A percentile compares a stretch with the other conserved stretches of the same genome.
Conservation (phyloP, 92 coral and sea anemone species). For the Phenganax subtilis region DNA sequence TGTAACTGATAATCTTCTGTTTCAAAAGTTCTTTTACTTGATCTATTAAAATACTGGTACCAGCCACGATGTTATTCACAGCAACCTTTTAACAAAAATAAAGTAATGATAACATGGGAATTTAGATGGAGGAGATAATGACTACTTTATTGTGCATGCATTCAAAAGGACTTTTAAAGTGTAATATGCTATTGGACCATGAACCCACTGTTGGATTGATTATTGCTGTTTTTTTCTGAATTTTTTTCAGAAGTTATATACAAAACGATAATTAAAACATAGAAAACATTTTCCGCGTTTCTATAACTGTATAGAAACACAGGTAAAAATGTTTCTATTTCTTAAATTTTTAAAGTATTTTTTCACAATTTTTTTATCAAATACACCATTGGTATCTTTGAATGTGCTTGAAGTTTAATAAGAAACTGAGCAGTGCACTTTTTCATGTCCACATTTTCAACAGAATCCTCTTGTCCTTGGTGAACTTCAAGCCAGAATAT, state of each 20-base stretch:
- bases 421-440: constrained; percentile 25
- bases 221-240: too few species aligned
- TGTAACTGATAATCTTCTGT: constrained; percentile 2
- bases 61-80: constrained; percentile 4
- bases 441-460: constrained; percentile 20
- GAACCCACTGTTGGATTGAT: too few species aligned
- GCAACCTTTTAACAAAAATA: constrained; percentile 20
- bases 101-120: not conserved
- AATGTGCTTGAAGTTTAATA: constrained; percentile 25
- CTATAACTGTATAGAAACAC: too few species aligned
- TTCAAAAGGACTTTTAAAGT: too few species aligned
- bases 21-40: constrained; percentile 25
- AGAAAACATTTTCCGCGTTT: too few species aligned
- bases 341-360: too few species aligned
- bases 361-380: not conserved
- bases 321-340: too few species aligned
- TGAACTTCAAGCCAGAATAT: constrained; percentile 14
- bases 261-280: too few species aligned
- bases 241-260: too few species aligned
- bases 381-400: constrained; percentile 26
- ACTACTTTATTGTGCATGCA: not conserved
- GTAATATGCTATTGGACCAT: too few species aligned
- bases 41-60: constrained; percentile 10
- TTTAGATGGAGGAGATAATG: not conserved
- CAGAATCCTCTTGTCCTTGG: constrained; percentile 15